phyloP scores from a whole-genome alignment of 2,797 vertebrate species.

The Leuciscus waleckii region DNA sequence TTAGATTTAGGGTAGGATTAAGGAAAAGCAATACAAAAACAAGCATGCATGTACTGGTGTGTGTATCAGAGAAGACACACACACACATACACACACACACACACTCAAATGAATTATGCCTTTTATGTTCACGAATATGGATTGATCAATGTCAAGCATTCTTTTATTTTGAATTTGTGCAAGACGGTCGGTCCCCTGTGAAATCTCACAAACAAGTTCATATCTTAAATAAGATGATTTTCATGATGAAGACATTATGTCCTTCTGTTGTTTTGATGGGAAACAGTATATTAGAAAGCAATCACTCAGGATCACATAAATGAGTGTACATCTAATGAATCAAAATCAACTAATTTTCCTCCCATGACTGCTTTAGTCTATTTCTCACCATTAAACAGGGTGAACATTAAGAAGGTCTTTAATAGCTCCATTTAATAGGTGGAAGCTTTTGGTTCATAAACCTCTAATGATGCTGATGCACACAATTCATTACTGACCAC shows the following conservation, averaged over 20 bases:
- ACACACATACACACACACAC: too few species aligned
- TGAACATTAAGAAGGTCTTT: conserved; percentile 69
- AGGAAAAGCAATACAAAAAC: neutral
- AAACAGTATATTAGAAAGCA: conserved; percentile 39
- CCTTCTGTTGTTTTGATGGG: conserved; percentile 39
- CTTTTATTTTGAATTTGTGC: neutral
- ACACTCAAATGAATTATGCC: neutral
- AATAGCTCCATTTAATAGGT: conserved; percentile 66
- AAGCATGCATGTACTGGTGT: neutral
- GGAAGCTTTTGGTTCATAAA: conserved; percentile 69
- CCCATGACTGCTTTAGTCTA: conserved; percentile 62
- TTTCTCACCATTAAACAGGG: conserved; percentile 67
- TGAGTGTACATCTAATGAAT: conserved; percentile 59
- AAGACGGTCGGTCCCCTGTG: neutral
- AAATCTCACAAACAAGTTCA: conserved; percentile 24
- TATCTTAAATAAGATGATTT: conserved; percentile 11
- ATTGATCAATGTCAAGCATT: neutral
- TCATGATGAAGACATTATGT: conserved; percentile 13
- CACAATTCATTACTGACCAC: conserved; percentile 71
- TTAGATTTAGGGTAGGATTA: neutral
- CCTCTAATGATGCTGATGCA: conserved; percentile 73
- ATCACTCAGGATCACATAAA: conserved; percentile 45
- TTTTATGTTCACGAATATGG: neutral
- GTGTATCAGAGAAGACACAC: neutral
- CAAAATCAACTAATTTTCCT: conserved; percentile 61